Evolutionary conservation across 2,888 invertebrate genomes (phyloP).

Genomic region (Melinopterus prodromus): DNA sequence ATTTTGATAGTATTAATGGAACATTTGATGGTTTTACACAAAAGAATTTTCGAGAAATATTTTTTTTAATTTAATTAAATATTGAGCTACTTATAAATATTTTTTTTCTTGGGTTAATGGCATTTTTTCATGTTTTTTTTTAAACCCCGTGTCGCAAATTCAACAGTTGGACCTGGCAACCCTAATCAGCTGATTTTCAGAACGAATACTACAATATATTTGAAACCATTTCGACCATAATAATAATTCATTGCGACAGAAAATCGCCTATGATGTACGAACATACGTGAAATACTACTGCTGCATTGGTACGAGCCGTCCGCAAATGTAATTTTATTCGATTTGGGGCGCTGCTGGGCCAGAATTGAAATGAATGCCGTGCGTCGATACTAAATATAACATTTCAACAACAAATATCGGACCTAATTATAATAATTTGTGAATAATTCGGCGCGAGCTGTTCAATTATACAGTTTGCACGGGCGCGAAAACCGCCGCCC

Average conservation of each 20-base stretch:
- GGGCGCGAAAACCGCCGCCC: conserved; percentile 41
- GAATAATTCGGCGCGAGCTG: conserved; percentile 44
- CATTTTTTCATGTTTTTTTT: too few relatives aligned
- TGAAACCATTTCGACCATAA: not conserved
- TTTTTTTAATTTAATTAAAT: too few relatives aligned
- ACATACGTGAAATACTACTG: not conserved
- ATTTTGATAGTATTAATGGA: too few relatives aligned
- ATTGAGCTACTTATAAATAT: too few relatives aligned
- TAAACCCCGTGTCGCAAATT: too few relatives aligned
- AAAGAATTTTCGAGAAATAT: too few relatives aligned
- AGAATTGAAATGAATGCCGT: conserved; percentile 23
- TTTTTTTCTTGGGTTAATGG: too few relatives aligned
- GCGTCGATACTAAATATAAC: conserved; percentile 37
- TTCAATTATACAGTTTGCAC: conserved; percentile 43
- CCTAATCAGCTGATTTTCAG: not conserved
- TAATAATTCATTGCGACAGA: not conserved
- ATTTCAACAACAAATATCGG: conserved; percentile 37
- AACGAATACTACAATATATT: not conserved
- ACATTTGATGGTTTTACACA: too few relatives aligned
- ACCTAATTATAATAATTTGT: conserved; percentile 41
- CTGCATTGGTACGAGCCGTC: not conserved
- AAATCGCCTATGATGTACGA: not conserved
- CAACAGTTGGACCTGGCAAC: too few relatives aligned
- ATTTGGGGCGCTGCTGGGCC: not conserved
- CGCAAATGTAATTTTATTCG: conserved; percentile 18